Conservation (phyloP, 30 jellyfish, hydroid and myxozoan genomes). For the Sanderia malayensis region DNA sequence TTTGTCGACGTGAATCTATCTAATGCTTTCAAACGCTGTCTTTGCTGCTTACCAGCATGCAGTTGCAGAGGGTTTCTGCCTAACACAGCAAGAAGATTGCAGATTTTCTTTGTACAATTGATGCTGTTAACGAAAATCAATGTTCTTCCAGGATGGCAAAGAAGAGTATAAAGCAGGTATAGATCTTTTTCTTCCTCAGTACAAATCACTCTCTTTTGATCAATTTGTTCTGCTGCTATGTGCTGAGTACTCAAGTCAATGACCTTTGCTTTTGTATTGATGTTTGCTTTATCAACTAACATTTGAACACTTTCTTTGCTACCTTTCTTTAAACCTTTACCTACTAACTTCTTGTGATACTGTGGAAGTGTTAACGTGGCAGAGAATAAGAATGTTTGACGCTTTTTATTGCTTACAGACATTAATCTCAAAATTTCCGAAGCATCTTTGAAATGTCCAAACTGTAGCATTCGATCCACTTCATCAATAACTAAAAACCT, state of each 20-base stretch:
- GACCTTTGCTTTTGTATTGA: conserved; percentile 67
- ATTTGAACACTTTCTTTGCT: conserved; percentile 48
- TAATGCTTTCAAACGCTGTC: conserved; percentile 77
- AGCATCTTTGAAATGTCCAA: conserved; percentile 91
- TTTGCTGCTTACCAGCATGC: conserved; percentile 93
- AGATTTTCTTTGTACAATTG: conserved; percentile 55
- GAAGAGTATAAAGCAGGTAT: conserved; percentile 49
- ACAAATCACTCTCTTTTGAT: conserved; percentile 70
- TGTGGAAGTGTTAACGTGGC: conserved; percentile 91
- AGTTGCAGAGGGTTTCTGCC: conserved; percentile 74
- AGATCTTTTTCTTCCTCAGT: conserved; percentile 82
- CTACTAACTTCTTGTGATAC: conserved; percentile 47
- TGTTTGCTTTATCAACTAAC: conserved; percentile 60
- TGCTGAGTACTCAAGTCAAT: conserved; percentile 77
- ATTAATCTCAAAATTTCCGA: conserved; percentile 52
- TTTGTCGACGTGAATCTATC: conserved; percentile 55
- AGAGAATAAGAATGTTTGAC: conserved; percentile 81
- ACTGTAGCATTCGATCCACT: conserved; percentile 93
- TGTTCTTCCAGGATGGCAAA: conserved; percentile 86
- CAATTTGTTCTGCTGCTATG: conserved; percentile 81
- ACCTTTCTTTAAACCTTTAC: conserved; percentile 7
- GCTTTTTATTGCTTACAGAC: conserved; percentile 29
- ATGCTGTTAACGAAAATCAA: conserved; percentile 82
- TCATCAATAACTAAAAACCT: conserved; percentile 90
- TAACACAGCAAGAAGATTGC: conserved; percentile 55